Percentiles rank a stretch among this genome's conserved stretches.
These are phyloP conservation scores for Hypselothyrea guttata DNA, from an alignment of 2,888 invertebrate species.

Conservation along the genomic window DNA sequence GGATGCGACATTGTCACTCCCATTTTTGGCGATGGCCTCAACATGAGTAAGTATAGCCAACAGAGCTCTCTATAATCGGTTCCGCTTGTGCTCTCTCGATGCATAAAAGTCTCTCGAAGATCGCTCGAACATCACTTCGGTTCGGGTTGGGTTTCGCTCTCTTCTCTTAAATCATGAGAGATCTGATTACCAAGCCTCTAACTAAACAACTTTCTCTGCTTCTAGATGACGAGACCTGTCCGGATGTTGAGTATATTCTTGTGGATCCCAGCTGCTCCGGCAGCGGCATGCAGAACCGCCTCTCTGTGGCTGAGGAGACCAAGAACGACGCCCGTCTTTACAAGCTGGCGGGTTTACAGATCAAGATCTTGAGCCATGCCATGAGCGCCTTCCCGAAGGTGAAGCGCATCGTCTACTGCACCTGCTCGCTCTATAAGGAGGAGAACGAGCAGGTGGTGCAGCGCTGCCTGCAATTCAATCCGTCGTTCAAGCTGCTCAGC, in stretches of 20 bases:
- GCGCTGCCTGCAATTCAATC: constrained; percentile 75
- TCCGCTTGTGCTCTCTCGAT: no score
- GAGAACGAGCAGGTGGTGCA: constrained; percentile 95
- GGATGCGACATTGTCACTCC: constrained; percentile 87
- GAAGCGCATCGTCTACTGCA: constrained; percentile 95
- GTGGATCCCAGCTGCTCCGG: constrained; percentile 99
- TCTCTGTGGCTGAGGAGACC: constrained; percentile 83
- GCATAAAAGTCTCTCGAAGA: no score
- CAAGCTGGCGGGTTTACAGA: constrained; percentile 90
- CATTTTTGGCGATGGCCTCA: constrained; percentile 88
- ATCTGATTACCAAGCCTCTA: no score
- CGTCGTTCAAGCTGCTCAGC: constrained; percentile 86
- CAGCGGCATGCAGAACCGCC: constrained; percentile 88
- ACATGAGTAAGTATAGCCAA: constrained; percentile 84
- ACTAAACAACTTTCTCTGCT: no score
- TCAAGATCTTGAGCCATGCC: constrained; percentile 92
- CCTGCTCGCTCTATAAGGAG: constrained; percentile 94
- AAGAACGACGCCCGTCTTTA: constrained; percentile 84
- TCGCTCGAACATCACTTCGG: no score
- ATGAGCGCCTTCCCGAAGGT: constrained; percentile 91
- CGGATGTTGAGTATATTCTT: constrained; percentile 92
- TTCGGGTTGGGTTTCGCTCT: no score
- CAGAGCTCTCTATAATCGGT: no score
- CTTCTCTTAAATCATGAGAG: no score
- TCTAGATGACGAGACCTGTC: constrained; percentile 38